phyloP scores from a whole-genome alignment of 2,113 vertebrate species.

The Plecotus auritus region DNA sequence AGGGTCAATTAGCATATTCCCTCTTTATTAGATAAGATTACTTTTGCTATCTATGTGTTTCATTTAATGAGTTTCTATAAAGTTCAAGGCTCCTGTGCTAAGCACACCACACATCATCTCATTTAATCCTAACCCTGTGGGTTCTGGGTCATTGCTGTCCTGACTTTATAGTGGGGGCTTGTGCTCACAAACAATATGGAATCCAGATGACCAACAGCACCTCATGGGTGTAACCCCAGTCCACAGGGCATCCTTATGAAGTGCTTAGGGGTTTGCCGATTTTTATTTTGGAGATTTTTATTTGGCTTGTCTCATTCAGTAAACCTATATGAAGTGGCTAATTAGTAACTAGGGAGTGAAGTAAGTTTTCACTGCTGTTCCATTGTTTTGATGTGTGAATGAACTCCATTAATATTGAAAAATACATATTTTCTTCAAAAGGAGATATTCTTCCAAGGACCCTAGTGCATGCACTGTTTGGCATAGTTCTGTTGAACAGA shows the following conservation, averaged over 20 bases:
- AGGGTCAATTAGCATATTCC: no score
- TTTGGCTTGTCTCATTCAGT: background rate
- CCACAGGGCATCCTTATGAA: rapidly evolving
- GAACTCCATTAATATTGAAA: background rate
- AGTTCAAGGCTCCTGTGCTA: rapidly evolving
- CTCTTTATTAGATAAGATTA: no score
- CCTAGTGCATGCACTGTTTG: rapidly evolving
- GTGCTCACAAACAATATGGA: rapidly evolving
- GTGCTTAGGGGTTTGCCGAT: background rate
- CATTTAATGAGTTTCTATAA: background rate
- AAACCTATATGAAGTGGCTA: no score
- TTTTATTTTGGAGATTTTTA: background rate
- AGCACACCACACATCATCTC: rapidly evolving
- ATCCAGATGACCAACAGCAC: background rate
- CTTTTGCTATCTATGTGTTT: background rate
- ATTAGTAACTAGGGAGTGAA: background rate
- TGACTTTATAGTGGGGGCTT: rapidly evolving
- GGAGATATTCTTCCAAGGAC: background rate
- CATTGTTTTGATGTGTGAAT: background rate
- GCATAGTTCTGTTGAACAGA: background rate
- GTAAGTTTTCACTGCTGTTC: background rate
- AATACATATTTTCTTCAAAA: background rate
- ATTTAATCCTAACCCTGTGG: rapidly evolving
- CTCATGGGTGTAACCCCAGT: rapidly evolving
- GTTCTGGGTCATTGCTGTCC: rapidly evolving